Conservation (phyloP, 2,113 vertebrate genomes). For the Dicrurus megarhynchus region DNA sequence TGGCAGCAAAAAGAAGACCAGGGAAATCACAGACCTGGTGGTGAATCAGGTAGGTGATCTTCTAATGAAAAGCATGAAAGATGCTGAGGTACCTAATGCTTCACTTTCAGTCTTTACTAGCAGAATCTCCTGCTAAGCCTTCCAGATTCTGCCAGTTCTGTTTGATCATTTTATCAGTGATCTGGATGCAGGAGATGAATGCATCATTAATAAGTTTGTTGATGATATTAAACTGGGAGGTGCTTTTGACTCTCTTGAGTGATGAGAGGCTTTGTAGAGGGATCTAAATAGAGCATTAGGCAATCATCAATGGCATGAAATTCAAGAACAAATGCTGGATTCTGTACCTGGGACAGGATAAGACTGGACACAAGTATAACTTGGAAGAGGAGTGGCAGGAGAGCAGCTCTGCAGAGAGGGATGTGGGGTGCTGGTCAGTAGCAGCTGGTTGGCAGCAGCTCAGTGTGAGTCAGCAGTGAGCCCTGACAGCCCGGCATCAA, state of each 20-base stretch:
- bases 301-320: background rate
- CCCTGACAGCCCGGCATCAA: background rate
- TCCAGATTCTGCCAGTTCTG: background rate
- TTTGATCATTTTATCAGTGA: background rate
- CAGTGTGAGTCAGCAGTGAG: background rate
- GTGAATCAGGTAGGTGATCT: background rate
- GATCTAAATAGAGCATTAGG: background rate
- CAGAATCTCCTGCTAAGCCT: background rate
- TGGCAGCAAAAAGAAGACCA: background rate
- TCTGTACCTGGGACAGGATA: background rate
- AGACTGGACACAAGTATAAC: background rate
- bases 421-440: background rate
- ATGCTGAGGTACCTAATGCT: background rate
- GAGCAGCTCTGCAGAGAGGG: background rate
- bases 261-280: background rate
- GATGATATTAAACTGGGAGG: background rate
- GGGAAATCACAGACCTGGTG: background rate
- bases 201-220: background rate
- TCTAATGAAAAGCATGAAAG: background rate
- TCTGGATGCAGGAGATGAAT: background rate
- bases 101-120: background rate
- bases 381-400: background rate
- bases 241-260: background rate
- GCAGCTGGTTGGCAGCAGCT: background rate
- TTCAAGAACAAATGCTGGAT: background rate